Percentiles rank a stretch among this genome's conserved stretches.
phyloP scores from a whole-genome alignment of 2,113 vertebrate species.

The Scophthalmus maximus region DNA sequence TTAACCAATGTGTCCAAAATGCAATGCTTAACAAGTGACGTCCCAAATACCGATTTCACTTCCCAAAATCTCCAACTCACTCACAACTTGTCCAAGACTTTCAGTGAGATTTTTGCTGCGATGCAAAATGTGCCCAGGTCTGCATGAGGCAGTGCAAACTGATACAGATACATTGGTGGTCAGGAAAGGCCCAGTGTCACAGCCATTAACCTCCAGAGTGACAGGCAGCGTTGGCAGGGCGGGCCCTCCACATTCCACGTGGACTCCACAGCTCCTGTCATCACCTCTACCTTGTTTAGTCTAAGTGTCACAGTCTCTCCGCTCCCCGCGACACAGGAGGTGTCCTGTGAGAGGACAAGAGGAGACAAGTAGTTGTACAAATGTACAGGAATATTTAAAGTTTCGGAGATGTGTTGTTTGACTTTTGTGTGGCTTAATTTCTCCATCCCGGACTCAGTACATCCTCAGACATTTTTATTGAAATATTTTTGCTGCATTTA shows the following conservation, averaged over 20 bases:
- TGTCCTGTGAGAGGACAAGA: conserved; percentile 28
- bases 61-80: too few relatives aligned
- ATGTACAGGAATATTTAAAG: too few relatives aligned
- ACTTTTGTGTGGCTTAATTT: too few relatives aligned
- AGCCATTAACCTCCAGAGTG: conserved; percentile 45
- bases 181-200: conserved; percentile 40
- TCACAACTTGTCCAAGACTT: too few relatives aligned
- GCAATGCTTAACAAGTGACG: too few relatives aligned
- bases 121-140: background rate
- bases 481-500: too few relatives aligned
- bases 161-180: background rate
- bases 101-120: too few relatives aligned
- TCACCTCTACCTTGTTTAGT: conserved; percentile 77
- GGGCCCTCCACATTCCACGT: conserved; percentile 44
- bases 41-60: too few relatives aligned
- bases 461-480: too few relatives aligned
- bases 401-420: too few relatives aligned
- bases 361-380: conserved; percentile 8
- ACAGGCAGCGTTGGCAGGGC: conserved; percentile 49
- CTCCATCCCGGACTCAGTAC: too few relatives aligned
- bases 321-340: conserved; percentile 53
- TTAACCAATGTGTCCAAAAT: too few relatives aligned
- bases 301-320: conserved; percentile 76
- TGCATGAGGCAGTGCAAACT: background rate
- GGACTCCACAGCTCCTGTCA: conserved; percentile 71